phyloP scores from a whole-genome alignment of 2,888 invertebrate species.

The Drosophila multiciliata region DNA sequence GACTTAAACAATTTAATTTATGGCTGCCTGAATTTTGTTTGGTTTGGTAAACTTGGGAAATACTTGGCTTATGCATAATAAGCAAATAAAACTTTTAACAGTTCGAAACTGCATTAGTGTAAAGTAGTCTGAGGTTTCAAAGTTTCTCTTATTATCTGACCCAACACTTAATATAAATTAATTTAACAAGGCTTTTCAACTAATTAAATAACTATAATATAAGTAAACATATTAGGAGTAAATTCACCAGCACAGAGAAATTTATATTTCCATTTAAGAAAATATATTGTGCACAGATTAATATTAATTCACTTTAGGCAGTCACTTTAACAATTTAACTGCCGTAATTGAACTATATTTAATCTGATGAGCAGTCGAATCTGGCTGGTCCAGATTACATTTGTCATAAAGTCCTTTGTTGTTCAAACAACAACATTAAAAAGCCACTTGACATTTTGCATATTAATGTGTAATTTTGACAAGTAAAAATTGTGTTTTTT shows the following conservation, averaged over 20 bases:
- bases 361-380: neutral
- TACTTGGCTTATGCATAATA: neutral
- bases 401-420: slow-evolving; percentile 26
- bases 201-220: neutral
- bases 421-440: slow-evolving; percentile 45
- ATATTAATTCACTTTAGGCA: neutral
- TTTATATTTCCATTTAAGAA: neutral
- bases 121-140: neutral
- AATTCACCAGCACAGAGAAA: neutral
- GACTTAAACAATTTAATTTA: neutral
- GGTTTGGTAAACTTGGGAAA: neutral
- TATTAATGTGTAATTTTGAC: slow-evolving; percentile 29
- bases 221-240: neutral
- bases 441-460: slow-evolving; percentile 60
- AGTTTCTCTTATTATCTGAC: neutral
- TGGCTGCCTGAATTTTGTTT: neutral
- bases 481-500: slow-evolving; percentile 31
- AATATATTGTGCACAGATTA: neutral
- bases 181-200: neutral
- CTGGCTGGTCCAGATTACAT: slow-evolving; percentile 41
- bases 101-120: neutral
- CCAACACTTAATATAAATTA: neutral
- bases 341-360: neutral
- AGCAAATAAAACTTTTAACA: neutral
- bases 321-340: neutral